Evolutionary conservation across 2,888 invertebrate species (phyloP).

Genomic region (Metalampra italica): DNA sequence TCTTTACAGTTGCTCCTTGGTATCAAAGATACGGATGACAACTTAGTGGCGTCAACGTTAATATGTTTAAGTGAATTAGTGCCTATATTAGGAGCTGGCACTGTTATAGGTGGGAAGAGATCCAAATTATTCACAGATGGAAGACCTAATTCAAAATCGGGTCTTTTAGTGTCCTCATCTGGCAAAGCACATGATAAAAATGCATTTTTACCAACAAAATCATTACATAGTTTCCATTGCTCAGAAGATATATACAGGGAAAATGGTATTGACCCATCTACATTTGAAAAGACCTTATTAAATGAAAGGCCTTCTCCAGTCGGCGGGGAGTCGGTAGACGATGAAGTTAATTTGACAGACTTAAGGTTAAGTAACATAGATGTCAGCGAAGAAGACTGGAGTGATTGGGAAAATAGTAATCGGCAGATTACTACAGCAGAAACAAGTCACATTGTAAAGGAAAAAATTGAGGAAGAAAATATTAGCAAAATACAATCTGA

Average conservation of each 20-base stretch:
- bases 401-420: constrained; percentile 86
- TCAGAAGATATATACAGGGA: constrained; percentile 47
- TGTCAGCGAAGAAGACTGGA: constrained; percentile 87
- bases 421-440: constrained; percentile 31
- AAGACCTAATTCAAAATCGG: constrained; percentile 80
- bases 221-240: constrained; percentile 51
- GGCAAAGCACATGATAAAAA: constrained; percentile 25
- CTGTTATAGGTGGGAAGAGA: constrained; percentile 90
- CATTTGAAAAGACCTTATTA: constrained; percentile 65
- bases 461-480: constrained; percentile 14
- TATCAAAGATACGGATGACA: constrained; percentile 91
- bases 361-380: constrained; percentile 55
- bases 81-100: constrained; percentile 89
- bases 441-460: constrained; percentile 6
- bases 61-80: constrained; percentile 90
- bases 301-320: constrained; percentile 89
- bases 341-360: constrained; percentile 44
- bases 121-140: constrained; percentile 91
- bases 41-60: constrained; percentile 88
- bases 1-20: constrained; percentile 85
- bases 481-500: constrained; percentile 15
- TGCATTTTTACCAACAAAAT: constrained; percentile 36
- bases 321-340: constrained; percentile 86
- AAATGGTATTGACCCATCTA: constrained; percentile 18
- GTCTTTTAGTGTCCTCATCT: constrained; percentile 16